Percentiles rank a stretch among this genome's conserved stretches.
These are phyloP conservation scores for Esox masquinongy DNA, from an alignment of 2,797 vertebrate species.

Conservation along the genomic window DNA sequence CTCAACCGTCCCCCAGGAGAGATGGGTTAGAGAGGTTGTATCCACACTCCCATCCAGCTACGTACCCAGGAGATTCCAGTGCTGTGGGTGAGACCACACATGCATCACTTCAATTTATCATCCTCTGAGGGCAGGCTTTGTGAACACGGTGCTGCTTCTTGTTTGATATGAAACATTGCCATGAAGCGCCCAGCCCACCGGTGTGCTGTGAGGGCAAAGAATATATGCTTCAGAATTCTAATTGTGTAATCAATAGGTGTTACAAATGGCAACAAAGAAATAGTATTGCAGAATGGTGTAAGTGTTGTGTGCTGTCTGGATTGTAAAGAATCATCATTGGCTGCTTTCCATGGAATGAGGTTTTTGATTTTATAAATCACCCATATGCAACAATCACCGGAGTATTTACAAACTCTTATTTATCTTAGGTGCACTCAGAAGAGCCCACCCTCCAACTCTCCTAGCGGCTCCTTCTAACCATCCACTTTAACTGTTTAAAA, in stretches of 20 bases:
- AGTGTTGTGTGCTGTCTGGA: not conserved
- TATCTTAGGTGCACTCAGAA: not conserved
- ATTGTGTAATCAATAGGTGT: not conserved
- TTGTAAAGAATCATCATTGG: not conserved
- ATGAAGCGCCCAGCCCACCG: conserved; percentile 22
- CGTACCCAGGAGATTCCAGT: conserved; percentile 62
- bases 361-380: not conserved
- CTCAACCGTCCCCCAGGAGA: conserved; percentile 46
- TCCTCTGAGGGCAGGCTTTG: conserved; percentile 68
- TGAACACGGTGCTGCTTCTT: conserved; percentile 48
- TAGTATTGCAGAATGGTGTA: not conserved
- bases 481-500: not conserved
- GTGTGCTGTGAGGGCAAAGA: conserved; percentile 47
- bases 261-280: not conserved
- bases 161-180: conserved; percentile 57
- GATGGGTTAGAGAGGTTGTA: conserved; percentile 49
- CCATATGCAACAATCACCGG: not conserved
- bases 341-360: not conserved
- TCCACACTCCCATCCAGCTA: conserved; percentile 32
- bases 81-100: conserved; percentile 70
- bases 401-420: not conserved
- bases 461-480: not conserved
- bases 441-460: not conserved
- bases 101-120: conserved; percentile 75
- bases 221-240: conserved; percentile 31